These are phyloP conservation scores for Muscina levida DNA, from an alignment of 2,888 invertebrate genomes.

Conservation along the genomic window DNA sequence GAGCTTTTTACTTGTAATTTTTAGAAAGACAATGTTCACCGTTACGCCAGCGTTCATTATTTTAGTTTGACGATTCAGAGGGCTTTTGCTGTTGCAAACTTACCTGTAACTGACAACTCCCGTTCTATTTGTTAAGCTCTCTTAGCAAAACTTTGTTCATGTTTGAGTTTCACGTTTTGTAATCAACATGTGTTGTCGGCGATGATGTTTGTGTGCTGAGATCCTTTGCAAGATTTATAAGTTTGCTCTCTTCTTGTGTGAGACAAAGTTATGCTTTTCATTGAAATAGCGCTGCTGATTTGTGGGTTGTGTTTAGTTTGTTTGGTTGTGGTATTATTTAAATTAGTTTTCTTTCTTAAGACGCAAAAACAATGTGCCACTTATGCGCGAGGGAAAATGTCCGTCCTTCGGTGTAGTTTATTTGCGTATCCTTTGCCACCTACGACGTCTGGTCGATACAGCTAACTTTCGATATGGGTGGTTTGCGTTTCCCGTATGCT, in stretches of 20 bases:
- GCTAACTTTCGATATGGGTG: not conserved
- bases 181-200: not conserved
- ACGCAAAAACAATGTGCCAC: conserved; percentile 1
- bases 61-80: too few species aligned
- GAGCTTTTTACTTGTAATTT: too few species aligned
- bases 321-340: conserved; percentile 39
- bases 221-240: not conserved
- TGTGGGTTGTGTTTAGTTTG: conserved; percentile 14
- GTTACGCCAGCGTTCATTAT: too few species aligned
- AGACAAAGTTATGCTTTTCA: not conserved
- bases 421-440: conserved; percentile 36
- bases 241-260: not conserved
- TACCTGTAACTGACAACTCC: too few species aligned
- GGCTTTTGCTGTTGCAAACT: too few species aligned
- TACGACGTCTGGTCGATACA: not conserved
- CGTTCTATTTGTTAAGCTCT: not conserved
- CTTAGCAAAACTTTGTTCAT: not conserved
- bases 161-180: not conserved
- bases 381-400: not conserved
- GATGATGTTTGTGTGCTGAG: not conserved
- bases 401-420: conserved; percentile 18
- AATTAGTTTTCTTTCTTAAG: conserved; percentile 50
- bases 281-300: conserved; percentile 18
- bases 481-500: conserved; percentile 9
- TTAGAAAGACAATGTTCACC: too few species aligned